Evolutionary conservation across 2,888 invertebrate genomes (phyloP), one percentile per base, ranked within the genome.

Genomic region (Metellina segmentata): DNA sequence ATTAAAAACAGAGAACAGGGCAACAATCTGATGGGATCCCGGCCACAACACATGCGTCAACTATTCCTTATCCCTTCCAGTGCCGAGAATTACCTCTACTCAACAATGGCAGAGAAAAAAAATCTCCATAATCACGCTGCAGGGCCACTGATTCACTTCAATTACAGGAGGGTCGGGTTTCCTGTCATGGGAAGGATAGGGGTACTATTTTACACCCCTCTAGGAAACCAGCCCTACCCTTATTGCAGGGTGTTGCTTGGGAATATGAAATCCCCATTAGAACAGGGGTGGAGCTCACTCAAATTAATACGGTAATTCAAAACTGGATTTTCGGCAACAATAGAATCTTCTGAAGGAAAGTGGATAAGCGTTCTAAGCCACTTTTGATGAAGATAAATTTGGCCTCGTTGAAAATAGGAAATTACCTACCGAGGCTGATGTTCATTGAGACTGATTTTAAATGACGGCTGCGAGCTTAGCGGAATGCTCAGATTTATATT

Each of bases 231-330:
- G 49, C 79, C 79, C 53, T 48, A 70, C 49, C 77, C 71, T 77
- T n/a, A 49, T 19, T 51, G 6, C 49, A 74, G 72, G 74, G 85
- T 74, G 85, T 74, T 51, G 85, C 69, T 8, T 49, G 1, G 19
- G 85, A 85, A 75, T 61, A 90, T 90, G 78, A 90, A 90, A 90
- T 61, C 79, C 51, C 85, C 90, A 90, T 90, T 90, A 90, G 16
- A 13, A 13, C n/a, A 20, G 49, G 53, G 85, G 81, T 81, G 71
- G 69, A 77, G 86, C 49, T 61, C 77, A 81, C 82, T 82, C 70
- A 89, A 87, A 91, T 91, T 91, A 91, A 91, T 87, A 87, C 81
- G 91, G 87, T 91, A 78, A 91, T 91, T 87, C 77, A 61, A 52
- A 78, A 72, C 77, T 75, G 51, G 78, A 61, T 70, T 82, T 85